Base-by-base conservation (phyloP, 92 coral and sea anemone genomes). In the Porites lobata region DNA sequence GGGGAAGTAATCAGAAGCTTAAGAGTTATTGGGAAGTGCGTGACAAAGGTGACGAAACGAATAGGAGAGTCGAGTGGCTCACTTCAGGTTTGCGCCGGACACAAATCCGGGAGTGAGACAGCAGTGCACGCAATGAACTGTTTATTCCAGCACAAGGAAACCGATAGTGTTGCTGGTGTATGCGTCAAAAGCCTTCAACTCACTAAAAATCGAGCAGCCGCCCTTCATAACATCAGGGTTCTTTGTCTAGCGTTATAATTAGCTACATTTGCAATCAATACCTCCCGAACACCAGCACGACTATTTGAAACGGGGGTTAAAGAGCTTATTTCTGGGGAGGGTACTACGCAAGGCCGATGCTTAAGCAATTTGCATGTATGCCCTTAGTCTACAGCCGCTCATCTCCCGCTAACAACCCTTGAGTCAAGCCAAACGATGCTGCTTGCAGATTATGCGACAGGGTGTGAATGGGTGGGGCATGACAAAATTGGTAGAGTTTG, bases 371-470 rank as follows among this genome's bases (percentile, higher is more conserved):
- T 12, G 78, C 15, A 26, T 89, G 26, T 89, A 76, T 71, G 85
- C 90, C 10, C 21, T 89, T 21, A 89, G 92, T 59, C 19, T 89
- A 13, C 85, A 89, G 77, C 92, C 93, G 21, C 58, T 89, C n/a
- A 92, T 92, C 66, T 63, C 87, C 13, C 81, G 68, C 51, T 50
- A 89, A 8, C 69, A 73, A 54, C 12, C 50, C 10, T 47, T 57
- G n/a, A 78, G 79, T 69, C 43, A 59, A 10, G 88, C 85, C 53
- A 92, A 80, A 72, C 92, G 79, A 63, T 87, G 86, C 75, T 87
- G 94, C 86, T 86, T 64, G 92, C 92, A 18, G 94, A 83, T 66
- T 81, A 87, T 71, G 88, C 92, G 43, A 76, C 29, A 10, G 87
- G 84, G 9, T 68, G 81, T 6, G 89, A 90, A 24, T 69, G 88